These are phyloP conservation scores for Acronicta leporina DNA, from an alignment of 2,888 invertebrate species.

Conservation along the genomic window DNA sequence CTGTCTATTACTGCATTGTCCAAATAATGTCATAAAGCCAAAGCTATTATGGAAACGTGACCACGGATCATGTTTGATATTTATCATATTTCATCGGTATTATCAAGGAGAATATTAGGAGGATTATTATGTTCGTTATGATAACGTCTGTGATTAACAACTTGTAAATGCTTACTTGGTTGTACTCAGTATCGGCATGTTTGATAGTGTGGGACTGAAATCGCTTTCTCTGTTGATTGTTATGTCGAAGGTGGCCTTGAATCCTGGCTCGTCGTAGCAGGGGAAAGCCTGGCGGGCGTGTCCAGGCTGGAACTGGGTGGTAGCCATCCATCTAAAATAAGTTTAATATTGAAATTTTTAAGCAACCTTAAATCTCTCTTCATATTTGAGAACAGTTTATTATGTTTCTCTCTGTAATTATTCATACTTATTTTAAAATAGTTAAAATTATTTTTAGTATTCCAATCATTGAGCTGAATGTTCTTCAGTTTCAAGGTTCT, in stretches of 20 bases:
- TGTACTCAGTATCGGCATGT: slow-evolving; percentile 89
- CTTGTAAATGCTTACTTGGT: slow-evolving; percentile 59
- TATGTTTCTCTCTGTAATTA: too few species aligned
- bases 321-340: slow-evolving; percentile 91
- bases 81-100: neutral
- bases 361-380: too few species aligned
- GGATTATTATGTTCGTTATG: neutral
- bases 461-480: neutral
- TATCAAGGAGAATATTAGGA: neutral
- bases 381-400: too few species aligned
- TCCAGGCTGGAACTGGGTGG: slow-evolving; percentile 94
- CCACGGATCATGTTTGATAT: neutral
- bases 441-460: too few species aligned
- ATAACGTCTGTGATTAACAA: neutral
- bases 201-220: slow-evolving; percentile 89
- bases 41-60: neutral
- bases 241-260: slow-evolving; percentile 93
- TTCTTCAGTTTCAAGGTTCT: neutral
- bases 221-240: slow-evolving; percentile 89
- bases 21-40: neutral
- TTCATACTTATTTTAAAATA: too few species aligned
- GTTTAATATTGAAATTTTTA: neutral
- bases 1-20: too few species aligned
- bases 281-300: slow-evolving; percentile 95
- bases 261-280: slow-evolving; percentile 95